phyloP scores from a whole-genome alignment of 2,888 invertebrate genomes.

The Eupithecia subfuscata region DNA sequence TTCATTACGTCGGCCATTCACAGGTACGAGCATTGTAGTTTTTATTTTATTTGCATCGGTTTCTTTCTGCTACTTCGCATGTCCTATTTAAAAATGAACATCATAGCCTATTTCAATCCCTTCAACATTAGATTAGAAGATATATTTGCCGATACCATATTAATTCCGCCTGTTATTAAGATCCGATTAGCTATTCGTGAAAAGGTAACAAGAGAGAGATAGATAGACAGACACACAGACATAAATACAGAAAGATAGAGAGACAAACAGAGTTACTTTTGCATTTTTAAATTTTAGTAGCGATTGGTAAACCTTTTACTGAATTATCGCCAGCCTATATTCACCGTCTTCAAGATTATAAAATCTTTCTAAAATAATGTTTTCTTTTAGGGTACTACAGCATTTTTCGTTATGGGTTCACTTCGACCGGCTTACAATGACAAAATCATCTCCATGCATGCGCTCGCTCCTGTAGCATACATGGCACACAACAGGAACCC shows the following conservation, averaged over 20 bases:
- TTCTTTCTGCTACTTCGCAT: no score
- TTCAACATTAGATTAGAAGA: no score
- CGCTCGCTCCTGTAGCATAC: conserved; percentile 88
- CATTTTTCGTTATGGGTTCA: conserved; percentile 87
- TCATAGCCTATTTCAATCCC: no score
- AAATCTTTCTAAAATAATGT: neutral
- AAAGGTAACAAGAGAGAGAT: neutral
- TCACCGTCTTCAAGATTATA: neutral
- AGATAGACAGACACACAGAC: neutral
- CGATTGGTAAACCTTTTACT: neutral
- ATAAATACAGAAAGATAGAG: neutral
- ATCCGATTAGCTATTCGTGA: no score
- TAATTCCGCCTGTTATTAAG: no score
- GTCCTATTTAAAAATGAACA: no score
- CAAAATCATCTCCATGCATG: conserved; percentile 87
- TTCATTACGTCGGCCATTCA: conserved; percentile 93
- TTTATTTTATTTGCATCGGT: no score
- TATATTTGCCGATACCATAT: no score
- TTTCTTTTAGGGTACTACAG: conserved; percentile 77
- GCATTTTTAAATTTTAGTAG: neutral
- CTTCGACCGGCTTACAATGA: conserved; percentile 86
- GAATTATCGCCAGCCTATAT: neutral
- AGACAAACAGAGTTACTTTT: conserved; percentile 45
- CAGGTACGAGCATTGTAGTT: conserved; percentile 57
- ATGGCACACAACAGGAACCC: conserved; percentile 82